Evolutionary conservation across 2,113 vertebrate species (phyloP), one percentile per base, ranked within the genome.

Genomic region (Syngnathus typhle): DNA sequence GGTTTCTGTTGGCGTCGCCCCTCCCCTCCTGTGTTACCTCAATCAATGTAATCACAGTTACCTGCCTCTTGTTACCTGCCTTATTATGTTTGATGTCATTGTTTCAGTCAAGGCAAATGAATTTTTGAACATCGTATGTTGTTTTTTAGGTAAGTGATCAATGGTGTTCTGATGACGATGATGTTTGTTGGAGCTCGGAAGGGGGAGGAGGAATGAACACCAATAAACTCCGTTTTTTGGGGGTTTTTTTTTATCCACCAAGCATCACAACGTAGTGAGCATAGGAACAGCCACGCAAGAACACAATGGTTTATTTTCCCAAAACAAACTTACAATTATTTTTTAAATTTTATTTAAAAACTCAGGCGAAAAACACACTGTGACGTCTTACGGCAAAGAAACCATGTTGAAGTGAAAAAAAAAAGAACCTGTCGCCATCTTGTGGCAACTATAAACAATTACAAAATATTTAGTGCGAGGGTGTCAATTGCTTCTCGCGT

Each of bases 181-280:
- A 12, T 60, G 36, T 18, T 13, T n/a, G 7, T 60, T 3, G 9
- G 4, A 4, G 10, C 41, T 11, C 41, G 18, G n/a, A 11, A 2
- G 13, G 9, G 16, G 23, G 76, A 73, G 78, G 78, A 13, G 80
- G 80, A 78, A 80, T 72, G 49, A 78, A 75, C 64, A 74, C 68
- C 73, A 67, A 67, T 73, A 71, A 12, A 12, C 12, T 1, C 43
- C 13, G 10, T 15, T 12, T 44, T 74, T 73, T 77, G n/a, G n/a
- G n/a, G n/a, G 44, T 65, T 56, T 67, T 39, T 78, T 49, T 65
- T 56, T 67, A 38, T 65, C 64, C 41, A 23, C 4, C 8, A 21
- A 56, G 10, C 1, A 55, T 9, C 12, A 32, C 19, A 21, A 58
- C 5, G 43, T 44, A 15, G 23, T 11, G n/a, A 58, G 23, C 11